These are phyloP conservation scores for Oplegnathus fasciatus DNA, from an alignment of 2,113 vertebrate genomes.

Conservation along the genomic window DNA sequence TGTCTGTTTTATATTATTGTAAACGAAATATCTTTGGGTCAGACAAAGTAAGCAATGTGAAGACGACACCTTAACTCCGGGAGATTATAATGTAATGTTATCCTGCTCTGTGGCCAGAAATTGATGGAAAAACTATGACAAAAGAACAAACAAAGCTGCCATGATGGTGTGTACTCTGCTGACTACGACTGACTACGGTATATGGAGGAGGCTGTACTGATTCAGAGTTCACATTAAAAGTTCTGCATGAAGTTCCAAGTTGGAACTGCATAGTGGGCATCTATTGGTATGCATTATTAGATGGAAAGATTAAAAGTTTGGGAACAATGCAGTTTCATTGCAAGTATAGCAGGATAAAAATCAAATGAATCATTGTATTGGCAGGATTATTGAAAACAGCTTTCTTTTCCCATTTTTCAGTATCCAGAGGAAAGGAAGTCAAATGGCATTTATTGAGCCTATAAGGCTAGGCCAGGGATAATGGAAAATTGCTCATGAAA, in stretches of 20 bases:
- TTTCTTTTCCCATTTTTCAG: conserved; percentile 60
- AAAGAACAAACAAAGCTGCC: background rate
- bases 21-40: background rate
- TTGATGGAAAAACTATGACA: background rate
- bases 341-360: conserved; percentile 48
- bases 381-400: conserved; percentile 65
- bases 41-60: background rate
- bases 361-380: conserved; percentile 60
- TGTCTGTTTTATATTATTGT: background rate
- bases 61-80: background rate
- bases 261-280: background rate
- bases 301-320: conserved; percentile 41
- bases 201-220: background rate
- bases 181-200: too few relatives aligned
- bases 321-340: conserved; percentile 41
- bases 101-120: background rate
- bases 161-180: background rate
- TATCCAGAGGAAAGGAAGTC: conserved; percentile 57
- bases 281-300: conserved; percentile 15
- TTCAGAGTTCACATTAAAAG: conserved; percentile 8
- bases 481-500: conserved; percentile 75
- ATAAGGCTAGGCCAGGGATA: conserved; percentile 63
- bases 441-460: conserved; percentile 72
- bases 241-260: conserved; percentile 14
- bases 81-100: background rate